Base-by-base conservation (phyloP, 1,140 invertebrate genomes). In the Galleria mellonella region DNA sequence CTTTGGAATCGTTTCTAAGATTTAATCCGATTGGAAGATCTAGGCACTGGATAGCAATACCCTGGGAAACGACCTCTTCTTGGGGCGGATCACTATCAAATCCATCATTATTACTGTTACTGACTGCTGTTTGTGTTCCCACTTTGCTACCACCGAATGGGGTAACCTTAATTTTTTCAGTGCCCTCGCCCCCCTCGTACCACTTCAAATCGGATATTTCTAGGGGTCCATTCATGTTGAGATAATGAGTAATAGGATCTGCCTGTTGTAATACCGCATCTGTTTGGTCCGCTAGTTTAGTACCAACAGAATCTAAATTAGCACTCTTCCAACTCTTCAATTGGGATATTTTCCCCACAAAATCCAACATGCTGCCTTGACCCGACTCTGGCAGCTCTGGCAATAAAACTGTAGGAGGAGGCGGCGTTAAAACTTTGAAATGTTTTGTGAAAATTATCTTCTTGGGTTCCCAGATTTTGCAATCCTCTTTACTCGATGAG, bases 1-100 rank as follows among this genome's bases (percentile, higher is more conserved):
- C 88, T 56, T 85, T 87, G 30, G 86, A 68, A 56, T 88, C 83
- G 13, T 75, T 74, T 36, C 67, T 72, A n/a, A 82, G 55, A 28
- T 79, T 86, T 33, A 88, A 66, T 17, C 71, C 68, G 7, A 69
- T 46, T 39, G 89, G 88, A 58, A 90, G 68, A 46, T 66, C 74
- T 9, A 90, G 60, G 50, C 88, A 89, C 56, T 90, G 88, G 28
- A 89, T 76, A 1, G 87, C 86, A 13, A 74, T 60, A 27, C 83
- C 71, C 43, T 77, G 69, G 5, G 78, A 60, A 1, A 74, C 60
- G 4, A 64, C 71, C 30, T 87, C 85, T 45, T 81, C 72, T 39
- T 66, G 72, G 9, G 66, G 61, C 4, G 70, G 68, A 53, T 83
- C 79, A 47, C 82, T 87, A 15, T 88, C 86, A 17, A 83, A 72